Base-by-base conservation (phyloP, 2,797 vertebrate species). In the Pangasius larnaudii region DNA sequence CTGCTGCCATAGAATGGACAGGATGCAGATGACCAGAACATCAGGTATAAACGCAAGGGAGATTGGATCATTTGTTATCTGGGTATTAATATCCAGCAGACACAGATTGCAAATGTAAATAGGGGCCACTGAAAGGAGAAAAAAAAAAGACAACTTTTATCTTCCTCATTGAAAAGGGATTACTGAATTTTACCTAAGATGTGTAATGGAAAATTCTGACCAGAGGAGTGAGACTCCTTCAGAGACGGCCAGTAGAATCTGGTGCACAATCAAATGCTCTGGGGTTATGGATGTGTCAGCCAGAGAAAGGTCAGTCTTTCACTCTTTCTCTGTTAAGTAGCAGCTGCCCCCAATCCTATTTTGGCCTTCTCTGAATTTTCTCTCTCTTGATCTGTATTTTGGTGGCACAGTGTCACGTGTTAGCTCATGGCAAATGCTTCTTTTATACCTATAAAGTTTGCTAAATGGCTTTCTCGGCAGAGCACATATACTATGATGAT, bases 391-490 rank as follows among this genome's bases (percentile, higher is more conserved):
- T 36, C 58, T 78, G 16, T 49, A 9, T 42, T 9, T 58, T 36
- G 63, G 36, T 80, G 85, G 86, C 83, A 86, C 71, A 87, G 86
- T 88, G 82, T 83, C 59, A 63, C 75, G 39, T 84, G 67, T 79
- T 86, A 74, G 81, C 88, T 91, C 67, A 75, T 75, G 69, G 81
- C 91, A 93, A 92, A 93, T 91, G 93, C 91, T 77, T 91, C 90
- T 91, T 91, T 91, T 91, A 91, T 93, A 92, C 91, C 91, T 91
- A 94, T 95, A 92, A 93, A 91, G 85, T 91, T 69, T 89, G 81
- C 88, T 92, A 92, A 94, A 94, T 93, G 92, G 89, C 91, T 93
- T 93, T 89, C 87, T 89, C 74, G 53, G 79, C 79, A 88, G 84
- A 53, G 87, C 56, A 79, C 36, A 74, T 79, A 86, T 46, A 65